phyloP scores from a whole-genome alignment of 2,797 vertebrate genomes.

The Liasis olivaceus region DNA sequence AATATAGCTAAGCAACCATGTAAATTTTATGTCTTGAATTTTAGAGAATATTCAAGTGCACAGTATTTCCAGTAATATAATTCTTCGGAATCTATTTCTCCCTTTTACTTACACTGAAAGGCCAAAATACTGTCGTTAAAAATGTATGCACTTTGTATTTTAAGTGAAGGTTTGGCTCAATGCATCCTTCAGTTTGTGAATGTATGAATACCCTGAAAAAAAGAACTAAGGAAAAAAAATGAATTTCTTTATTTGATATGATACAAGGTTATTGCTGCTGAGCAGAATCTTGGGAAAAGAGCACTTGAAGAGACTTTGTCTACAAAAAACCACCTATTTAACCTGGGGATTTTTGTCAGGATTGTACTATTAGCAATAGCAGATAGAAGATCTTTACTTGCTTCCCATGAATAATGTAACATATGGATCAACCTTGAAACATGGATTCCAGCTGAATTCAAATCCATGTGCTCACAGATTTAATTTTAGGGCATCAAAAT shows the following conservation, averaged over 20 bases:
- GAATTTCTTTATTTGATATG: not conserved
- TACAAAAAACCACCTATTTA: not conserved
- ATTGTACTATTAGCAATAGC: no score
- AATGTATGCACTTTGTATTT: not conserved
- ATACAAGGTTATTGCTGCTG: not conserved
- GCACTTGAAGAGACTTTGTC: not conserved
- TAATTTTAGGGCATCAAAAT: no score
- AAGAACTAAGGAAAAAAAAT: not conserved
- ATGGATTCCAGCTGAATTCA: no score
- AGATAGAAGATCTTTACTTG: not conserved
- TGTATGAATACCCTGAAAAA: not conserved
- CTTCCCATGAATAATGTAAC: no score
- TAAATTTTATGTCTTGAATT: not conserved
- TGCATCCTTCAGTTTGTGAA: no score
- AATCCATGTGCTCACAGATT: no score
- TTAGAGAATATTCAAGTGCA: not conserved
- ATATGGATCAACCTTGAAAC: no score
- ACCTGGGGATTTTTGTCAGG: not conserved
- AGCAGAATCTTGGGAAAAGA: not conserved
- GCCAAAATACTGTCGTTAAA: not conserved
- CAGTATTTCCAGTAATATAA: not conserved
- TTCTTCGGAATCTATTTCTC: not conserved
- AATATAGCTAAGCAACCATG: not conserved
- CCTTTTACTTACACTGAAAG: not conserved
- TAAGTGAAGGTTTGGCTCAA: not conserved